Conservation (phyloP, 2,797 vertebrate species). For the Taenioides sp. region DNA sequence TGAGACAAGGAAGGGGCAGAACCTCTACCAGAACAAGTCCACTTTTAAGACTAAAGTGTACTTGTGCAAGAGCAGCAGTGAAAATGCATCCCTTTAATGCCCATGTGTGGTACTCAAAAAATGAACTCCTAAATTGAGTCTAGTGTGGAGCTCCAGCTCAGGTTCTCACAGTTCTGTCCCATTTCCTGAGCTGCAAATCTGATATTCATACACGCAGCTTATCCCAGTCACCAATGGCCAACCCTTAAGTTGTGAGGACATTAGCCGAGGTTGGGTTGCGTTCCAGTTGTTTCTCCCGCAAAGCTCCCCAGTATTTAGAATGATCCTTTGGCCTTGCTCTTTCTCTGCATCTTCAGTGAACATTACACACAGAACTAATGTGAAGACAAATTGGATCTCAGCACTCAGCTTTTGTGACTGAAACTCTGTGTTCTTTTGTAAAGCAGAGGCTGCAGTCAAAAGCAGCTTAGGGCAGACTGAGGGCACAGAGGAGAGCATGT, state of each 20-base stretch:
- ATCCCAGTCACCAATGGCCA: constrained; percentile 37
- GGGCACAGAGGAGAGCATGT: constrained; percentile 53
- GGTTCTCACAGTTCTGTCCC: constrained; percentile 51
- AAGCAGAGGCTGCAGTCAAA: constrained; percentile 53
- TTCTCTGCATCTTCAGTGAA: constrained; percentile 20
- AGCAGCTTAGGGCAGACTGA: constrained; percentile 56
- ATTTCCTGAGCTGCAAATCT: constrained; percentile 56
- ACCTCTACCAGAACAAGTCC: no score
- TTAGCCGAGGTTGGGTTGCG: constrained; percentile 49
- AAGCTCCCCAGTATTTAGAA: constrained; percentile 21
- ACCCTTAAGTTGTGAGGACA: constrained; percentile 55
- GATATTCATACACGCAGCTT: constrained; percentile 50
- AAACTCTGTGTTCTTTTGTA: constrained; percentile 49
- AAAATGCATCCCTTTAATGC: background rate
- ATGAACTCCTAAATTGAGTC: constrained; percentile 37
- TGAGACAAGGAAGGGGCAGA: background rate
- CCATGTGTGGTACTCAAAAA: constrained; percentile 34
- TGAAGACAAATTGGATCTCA: constrained; percentile 36
- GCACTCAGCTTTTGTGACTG: constrained; percentile 23
- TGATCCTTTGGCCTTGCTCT: constrained; percentile 6
- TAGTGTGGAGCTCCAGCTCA: constrained; percentile 43
- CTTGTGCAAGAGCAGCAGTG: background rate
- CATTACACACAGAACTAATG: constrained; percentile 26
- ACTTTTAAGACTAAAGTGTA: no score
- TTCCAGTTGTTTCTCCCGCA: constrained; percentile 51